Evolutionary conservation across 2,113 vertebrate genomes (phyloP), one percentile per base, ranked within the genome.

Genomic region (Trichechus manatus): DNA sequence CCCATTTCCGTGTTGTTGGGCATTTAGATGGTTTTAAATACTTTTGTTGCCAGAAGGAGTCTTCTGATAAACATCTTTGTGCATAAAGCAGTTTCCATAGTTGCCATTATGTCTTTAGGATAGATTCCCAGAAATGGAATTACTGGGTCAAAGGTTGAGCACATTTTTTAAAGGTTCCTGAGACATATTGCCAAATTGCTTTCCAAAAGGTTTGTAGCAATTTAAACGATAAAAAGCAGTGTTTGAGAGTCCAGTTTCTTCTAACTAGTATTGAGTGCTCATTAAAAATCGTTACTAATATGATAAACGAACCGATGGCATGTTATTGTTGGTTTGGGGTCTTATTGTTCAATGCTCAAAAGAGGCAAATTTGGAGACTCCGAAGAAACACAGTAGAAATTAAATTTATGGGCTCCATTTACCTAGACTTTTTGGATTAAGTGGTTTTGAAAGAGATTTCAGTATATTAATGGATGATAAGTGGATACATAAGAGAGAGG

Each of bases 61-160:
- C 33, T 97, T 96, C 96, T 97, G 96, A 98, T 97, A 97, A 97
- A 97, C 95, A 97, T 98, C 97, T 97, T 59, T 95, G 64, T 88
- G 89, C 87, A 95, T 91, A 91, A 93, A 56, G 91, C 84, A 92
- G 95, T 90, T 96, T 98, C 97, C 84, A 92, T 84, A 75, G 92
- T 81, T 94, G 93, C 89, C 97, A 96, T 97, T 95, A 97, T 93
- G 92, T 90, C 97, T 95, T 93, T 92, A 96, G 93, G 96, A 93
- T 81, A 42, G 59, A 88, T 98, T 97, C 97, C 96, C 97, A 97
- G 97, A 97, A 98, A 97, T 92, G 95, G 96, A 96, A 97, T 97
- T 97, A 96, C 68, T 31, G 81, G 84, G 93, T 91, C 95, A 89
- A 88, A 97, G 97, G 97, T 92, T 56, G 92, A 92, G 93, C 91